Conservation (phyloP, 2,888 invertebrate genomes). For the Scaptomyza caliginosa region DNA sequence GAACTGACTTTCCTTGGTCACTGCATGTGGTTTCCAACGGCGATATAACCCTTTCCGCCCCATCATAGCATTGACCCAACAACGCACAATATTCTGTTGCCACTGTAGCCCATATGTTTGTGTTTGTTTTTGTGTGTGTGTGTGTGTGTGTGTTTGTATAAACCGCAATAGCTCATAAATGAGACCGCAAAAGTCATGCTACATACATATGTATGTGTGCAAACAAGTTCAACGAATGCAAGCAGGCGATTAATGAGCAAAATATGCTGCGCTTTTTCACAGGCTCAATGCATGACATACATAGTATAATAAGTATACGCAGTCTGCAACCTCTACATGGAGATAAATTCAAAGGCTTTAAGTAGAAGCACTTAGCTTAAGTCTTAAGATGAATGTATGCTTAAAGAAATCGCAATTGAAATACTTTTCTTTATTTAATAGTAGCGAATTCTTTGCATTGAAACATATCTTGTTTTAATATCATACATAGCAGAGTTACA, state of each 20-base stretch:
- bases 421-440: neutral
- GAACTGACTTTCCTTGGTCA: slow-evolving; percentile 72
- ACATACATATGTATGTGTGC: slow-evolving; percentile 25
- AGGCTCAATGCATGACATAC: neutral
- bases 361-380: neutral
- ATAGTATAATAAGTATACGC: slow-evolving; percentile 18
- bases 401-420: neutral
- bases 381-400: neutral
- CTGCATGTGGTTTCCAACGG: slow-evolving; percentile 47
- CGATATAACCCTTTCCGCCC: neutral
- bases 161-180: slow-evolving; percentile 72
- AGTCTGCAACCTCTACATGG: neutral
- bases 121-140: slow-evolving; percentile 10
- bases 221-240: slow-evolving; percentile 46
- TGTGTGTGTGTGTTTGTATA: slow-evolving; percentile 9
- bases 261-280: slow-evolving; percentile 16
- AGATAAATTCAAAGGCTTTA: neutral
- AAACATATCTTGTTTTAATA: neutral
- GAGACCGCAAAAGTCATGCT: slow-evolving; percentile 70
- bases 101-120: neutral
- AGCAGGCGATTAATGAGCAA: slow-evolving; percentile 28
- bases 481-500: too few relatives aligned
- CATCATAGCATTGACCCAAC: slow-evolving; percentile 5
- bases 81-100: slow-evolving; percentile 21
- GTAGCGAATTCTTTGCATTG: neutral